phyloP scores from a whole-genome alignment of 2,797 vertebrate species.

The Micromesistius poutassou region DNA sequence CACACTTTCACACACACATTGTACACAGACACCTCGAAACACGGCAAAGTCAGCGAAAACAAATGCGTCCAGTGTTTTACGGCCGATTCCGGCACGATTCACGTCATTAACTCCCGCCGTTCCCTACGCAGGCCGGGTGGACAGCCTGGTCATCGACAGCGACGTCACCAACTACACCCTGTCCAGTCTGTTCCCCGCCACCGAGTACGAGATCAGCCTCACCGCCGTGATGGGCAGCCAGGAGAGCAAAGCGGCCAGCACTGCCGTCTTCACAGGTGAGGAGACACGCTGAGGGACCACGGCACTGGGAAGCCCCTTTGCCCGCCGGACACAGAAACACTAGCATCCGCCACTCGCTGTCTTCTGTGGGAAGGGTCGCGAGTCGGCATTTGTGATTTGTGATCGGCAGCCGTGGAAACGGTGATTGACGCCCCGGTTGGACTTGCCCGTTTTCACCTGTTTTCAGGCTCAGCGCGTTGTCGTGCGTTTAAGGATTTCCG shows the following conservation, averaged over 20 bases:
- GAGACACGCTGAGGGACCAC: not conserved
- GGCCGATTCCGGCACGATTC: no score
- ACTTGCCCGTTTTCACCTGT: no score
- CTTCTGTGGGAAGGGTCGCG: no score
- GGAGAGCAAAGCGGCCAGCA: constrained; percentile 84
- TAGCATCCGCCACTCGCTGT: no score
- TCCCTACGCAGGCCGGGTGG: constrained; percentile 78
- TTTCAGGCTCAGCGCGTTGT: no score
- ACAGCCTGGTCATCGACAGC: constrained; percentile 84
- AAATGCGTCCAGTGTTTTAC: not conserved
- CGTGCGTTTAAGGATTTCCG: no score
- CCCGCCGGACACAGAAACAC: no score
- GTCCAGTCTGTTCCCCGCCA: constrained; percentile 84
- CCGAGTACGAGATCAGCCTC: constrained; percentile 86
- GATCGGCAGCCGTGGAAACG: no score
- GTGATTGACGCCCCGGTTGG: no score
- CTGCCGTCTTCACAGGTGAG: constrained; percentile 65
- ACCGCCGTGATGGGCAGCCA: constrained; percentile 83
- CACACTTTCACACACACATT: no score
- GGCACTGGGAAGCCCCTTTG: no score
- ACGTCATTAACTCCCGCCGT: not conserved
- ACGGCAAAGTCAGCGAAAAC: not conserved
- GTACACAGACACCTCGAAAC: not conserved
- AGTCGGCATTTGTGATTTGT: no score
- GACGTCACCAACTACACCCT: constrained; percentile 83